Conservation (phyloP, 2,888 invertebrate genomes). For the Drosophila mettleri region DNA sequence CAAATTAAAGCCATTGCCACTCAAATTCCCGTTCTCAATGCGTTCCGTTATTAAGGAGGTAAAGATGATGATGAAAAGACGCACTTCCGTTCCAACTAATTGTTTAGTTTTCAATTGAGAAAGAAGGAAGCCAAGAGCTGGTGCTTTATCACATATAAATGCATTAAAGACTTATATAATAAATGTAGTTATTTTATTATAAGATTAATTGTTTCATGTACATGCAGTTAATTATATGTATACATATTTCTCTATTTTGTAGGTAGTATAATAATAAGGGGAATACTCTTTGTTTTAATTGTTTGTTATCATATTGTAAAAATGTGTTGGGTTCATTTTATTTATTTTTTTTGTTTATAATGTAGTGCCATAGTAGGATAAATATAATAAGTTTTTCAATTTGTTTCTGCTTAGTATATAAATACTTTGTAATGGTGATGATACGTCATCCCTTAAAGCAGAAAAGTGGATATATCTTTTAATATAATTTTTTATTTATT, state of each 20-base stretch:
- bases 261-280: slow-evolving; percentile 28
- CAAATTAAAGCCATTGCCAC: too few relatives aligned
- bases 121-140: background rate
- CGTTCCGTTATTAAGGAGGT: too few relatives aligned
- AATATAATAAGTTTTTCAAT: slow-evolving; percentile 24
- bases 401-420: slow-evolving; percentile 13
- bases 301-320: slow-evolving; percentile 29
- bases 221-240: slow-evolving; percentile 31
- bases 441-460: slow-evolving; percentile 33
- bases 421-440: slow-evolving; percentile 24
- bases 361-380: slow-evolving; percentile 35
- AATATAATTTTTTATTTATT: slow-evolving; percentile 1
- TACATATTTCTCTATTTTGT: slow-evolving; percentile 25
- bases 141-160: background rate
- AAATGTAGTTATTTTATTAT: slow-evolving; percentile 43
- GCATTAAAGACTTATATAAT: slow-evolving; percentile 9
- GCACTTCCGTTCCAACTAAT: too few relatives aligned
- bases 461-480: slow-evolving; percentile 22
- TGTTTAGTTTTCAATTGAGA: too few relatives aligned
- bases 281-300: slow-evolving; percentile 27
- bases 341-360: slow-evolving; percentile 19
- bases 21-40: too few relatives aligned
- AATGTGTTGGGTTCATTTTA: slow-evolving; percentile 28
- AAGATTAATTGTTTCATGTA: slow-evolving; percentile 44
- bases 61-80: too few relatives aligned